Conservation (phyloP, 2,797 vertebrate genomes). For the Trachops cirrhosus region DNA sequence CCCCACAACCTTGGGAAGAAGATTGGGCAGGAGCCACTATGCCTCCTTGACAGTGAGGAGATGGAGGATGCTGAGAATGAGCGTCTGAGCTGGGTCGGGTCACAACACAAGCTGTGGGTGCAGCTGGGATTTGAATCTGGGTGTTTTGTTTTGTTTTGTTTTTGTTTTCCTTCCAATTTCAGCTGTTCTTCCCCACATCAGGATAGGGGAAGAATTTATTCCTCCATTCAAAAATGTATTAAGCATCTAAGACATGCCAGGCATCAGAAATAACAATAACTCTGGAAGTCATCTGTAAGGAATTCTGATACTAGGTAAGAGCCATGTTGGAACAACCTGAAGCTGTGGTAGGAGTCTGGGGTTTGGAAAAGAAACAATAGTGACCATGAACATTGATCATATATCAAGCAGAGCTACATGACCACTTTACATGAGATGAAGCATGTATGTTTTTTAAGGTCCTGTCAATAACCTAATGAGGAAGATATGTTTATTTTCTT, state of each 20-base stretch:
- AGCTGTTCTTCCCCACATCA: background rate
- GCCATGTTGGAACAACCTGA: background rate
- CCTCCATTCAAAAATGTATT: background rate
- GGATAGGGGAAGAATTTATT: background rate
- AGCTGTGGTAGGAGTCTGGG: background rate
- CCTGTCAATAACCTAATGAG: background rate
- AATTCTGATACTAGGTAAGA: background rate
- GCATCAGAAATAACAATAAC: background rate
- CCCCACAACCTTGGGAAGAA: background rate
- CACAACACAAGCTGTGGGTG: background rate
- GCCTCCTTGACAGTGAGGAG: background rate
- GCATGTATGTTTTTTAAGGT: background rate
- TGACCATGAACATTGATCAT: background rate
- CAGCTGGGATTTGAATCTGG: background rate
- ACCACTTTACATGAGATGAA: background rate
- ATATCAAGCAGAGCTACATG: fast-evolving
- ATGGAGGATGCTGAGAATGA: background rate
- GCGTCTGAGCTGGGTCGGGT: fast-evolving
- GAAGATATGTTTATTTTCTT: background rate
- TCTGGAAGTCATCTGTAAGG: background rate
- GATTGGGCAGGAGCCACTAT: background rate
- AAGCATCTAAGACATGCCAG: background rate
- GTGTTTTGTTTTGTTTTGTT: background rate
- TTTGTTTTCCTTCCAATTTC: background rate
- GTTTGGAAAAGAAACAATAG: background rate